These are phyloP conservation scores for Oxyura jamaicensis DNA, from an alignment of 2,113 vertebrate species.

Conservation along the genomic window DNA sequence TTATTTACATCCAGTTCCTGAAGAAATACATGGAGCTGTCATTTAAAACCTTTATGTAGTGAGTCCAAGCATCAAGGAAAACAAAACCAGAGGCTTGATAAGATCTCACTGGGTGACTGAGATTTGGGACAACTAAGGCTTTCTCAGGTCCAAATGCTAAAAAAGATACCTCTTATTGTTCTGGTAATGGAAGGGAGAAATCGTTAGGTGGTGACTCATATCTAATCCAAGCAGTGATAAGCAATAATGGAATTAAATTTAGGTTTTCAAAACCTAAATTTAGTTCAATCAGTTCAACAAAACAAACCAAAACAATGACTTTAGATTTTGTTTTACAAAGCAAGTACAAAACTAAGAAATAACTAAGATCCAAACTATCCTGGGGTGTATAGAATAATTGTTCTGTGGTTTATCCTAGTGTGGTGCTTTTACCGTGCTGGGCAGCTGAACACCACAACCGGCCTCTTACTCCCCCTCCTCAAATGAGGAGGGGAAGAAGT, in stretches of 20 bases:
- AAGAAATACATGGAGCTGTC: not conserved
- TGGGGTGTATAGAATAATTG: not conserved
- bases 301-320: not conserved
- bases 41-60: not conserved
- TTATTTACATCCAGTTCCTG: not conserved
- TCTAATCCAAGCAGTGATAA: not conserved
- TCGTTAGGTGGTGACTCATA: not conserved
- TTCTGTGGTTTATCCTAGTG: not conserved
- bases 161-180: not conserved
- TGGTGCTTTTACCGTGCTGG: too few relatives aligned
- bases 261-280: not conserved
- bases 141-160: not conserved
- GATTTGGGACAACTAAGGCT: not conserved
- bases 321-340: not conserved
- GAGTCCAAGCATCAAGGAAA: not conserved
- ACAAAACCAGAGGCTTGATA: not conserved
- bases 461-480: too few relatives aligned
- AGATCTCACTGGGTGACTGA: not conserved
- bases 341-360: not conserved
- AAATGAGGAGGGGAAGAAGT: too few relatives aligned
- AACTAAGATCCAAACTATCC: not conserved
- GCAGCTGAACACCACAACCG: too few relatives aligned
- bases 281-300: not conserved
- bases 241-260: not conserved
- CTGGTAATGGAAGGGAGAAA: not conserved